Conservation (phyloP, 2,113 vertebrate genomes). For the Columba janthina region DNA sequence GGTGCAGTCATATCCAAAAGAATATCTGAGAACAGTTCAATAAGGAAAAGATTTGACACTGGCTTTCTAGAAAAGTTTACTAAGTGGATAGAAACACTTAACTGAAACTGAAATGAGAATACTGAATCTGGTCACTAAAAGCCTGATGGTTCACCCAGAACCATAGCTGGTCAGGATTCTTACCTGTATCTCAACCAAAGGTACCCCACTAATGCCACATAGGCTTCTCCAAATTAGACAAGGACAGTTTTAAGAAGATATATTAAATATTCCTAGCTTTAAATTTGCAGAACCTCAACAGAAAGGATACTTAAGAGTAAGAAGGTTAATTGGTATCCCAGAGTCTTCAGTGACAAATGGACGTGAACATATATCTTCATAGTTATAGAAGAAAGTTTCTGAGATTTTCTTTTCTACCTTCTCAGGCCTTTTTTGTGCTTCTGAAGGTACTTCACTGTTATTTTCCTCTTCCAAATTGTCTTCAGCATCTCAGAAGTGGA, state of each 20-base stretch:
- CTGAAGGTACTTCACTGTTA: background rate
- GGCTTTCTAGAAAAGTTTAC: background rate
- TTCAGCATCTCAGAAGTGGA: slow-evolving; percentile 1
- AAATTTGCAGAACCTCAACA: background rate
- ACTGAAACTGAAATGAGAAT: background rate
- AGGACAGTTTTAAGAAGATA: background rate
- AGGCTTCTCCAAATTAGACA: background rate
- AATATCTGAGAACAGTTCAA: slow-evolving; percentile 78
- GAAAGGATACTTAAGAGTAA: slow-evolving; percentile 88
- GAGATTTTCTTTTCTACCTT: slow-evolving; percentile 65
- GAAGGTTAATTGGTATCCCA: slow-evolving; percentile 80
- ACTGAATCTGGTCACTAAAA: background rate
- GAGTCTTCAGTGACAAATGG: slow-evolving; percentile 77
- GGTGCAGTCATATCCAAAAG: slow-evolving; percentile 91
- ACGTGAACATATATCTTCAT: slow-evolving; percentile 76
- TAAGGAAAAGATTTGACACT: slow-evolving; percentile 69
- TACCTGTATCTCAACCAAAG: background rate
- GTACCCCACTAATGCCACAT: background rate
- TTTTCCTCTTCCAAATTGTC: background rate
- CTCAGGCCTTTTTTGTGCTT: background rate
- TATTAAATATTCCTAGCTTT: background rate
- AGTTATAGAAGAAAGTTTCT: slow-evolving; percentile 77
- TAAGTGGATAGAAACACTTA: background rate
- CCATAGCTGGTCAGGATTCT: background rate
- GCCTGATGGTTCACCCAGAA: background rate